phyloP scores from a whole-genome alignment of 2,113 vertebrate species.

The Centropus unirufus region DNA sequence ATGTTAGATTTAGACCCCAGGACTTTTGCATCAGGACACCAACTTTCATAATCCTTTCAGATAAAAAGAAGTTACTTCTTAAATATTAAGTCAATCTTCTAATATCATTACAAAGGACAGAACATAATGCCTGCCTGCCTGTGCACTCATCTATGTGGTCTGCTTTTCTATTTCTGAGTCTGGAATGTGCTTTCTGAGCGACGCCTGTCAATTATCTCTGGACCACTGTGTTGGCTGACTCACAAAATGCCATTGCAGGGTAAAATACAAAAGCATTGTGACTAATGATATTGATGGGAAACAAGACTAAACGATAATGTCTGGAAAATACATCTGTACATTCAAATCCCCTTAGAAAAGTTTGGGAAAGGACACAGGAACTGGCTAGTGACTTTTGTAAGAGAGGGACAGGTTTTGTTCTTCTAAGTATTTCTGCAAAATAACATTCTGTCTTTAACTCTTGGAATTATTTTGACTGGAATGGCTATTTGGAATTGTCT shows the following conservation, averaged over 20 bases:
- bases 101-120: neutral
- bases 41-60: neutral
- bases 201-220: neutral
- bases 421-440: neutral
- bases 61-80: neutral
- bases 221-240: neutral
- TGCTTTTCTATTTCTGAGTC: neutral
- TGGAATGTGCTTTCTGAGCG: neutral
- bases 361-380: neutral
- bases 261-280: neutral
- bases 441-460: neutral
- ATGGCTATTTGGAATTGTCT: neutral
- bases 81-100: neutral
- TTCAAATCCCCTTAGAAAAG: neutral
- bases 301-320: neutral
- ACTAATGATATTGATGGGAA: constrained; percentile 44
- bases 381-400: neutral
- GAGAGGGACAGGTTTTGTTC: neutral
- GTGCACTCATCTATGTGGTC: neutral
- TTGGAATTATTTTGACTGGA: neutral
- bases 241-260: neutral
- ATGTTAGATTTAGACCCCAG: neutral
- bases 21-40: neutral
- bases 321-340: neutral
- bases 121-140: neutral